Evolutionary conservation across 2,113 vertebrate genomes (phyloP), one percentile per base, ranked within the genome.

Genomic region (Serinus canaria): DNA sequence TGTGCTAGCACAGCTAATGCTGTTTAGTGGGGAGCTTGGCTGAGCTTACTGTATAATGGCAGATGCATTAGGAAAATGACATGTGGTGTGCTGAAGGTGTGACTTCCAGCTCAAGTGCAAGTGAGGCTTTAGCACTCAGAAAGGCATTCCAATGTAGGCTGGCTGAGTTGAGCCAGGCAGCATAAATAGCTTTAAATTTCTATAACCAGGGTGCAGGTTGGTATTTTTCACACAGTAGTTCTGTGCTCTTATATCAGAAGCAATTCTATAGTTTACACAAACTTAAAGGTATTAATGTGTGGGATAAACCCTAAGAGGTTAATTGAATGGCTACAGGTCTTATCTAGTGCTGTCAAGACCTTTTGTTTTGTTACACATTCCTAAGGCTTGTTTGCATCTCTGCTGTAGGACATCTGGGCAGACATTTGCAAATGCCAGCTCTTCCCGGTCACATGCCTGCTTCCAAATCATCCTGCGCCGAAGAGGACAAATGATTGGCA

Each of bases 391-490:
- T 82, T 90, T 82, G 9, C 44, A 30, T 94, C 60, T 95, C 79
- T 95, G 50, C 67, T 76, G 49, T 75, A 99, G 99, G 97, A 99
- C 99, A 11, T 99, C 99, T 20, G 99, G 99, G 69, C 99, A 99
- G 96, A 99, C 99, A 2, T 99, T 99, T 87, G 99, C 99, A 88
- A 99, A 99, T 3, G 96, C 98, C 74, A 99, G 98, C 95, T 99
- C 99, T 5, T 99, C 99, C 2, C 99, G 99, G 44, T 99, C 99
- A 66, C 99, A 99, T 0, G 99, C 99, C 81, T 97, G 99, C 94
- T 99, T 99, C 91, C 99, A 99, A 97, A 99, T 99, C 87, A 94
- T 98, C 87, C 97, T 99, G 25, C 98, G 99, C 44, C 90, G 93
- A 84, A 98, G 97, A 60, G 96, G 98, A 81, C 98, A 97, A 41